Percentiles rank a stretch among this genome's conserved stretches.
Evolutionary conservation across 2,888 invertebrate genomes (phyloP).

Genomic region (Pachydiplax longipennis): DNA sequence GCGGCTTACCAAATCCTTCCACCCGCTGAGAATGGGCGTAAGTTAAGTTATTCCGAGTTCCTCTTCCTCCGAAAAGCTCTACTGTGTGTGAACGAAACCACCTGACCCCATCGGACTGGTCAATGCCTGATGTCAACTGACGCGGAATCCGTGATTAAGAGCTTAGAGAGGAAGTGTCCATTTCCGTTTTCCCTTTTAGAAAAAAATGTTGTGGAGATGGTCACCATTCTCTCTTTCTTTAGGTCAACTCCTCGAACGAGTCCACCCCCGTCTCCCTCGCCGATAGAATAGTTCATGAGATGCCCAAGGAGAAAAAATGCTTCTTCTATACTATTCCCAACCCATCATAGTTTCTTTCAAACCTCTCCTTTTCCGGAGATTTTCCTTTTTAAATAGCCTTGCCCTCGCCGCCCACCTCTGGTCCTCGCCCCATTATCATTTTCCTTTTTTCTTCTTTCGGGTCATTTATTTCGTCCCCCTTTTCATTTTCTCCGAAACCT

Average conservation of each 20-base stretch:
- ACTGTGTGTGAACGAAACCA: not conserved
- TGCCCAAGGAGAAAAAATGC: not conserved
- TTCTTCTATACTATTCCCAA: not conserved
- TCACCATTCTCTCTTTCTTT: not conserved
- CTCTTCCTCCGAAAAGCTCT: not conserved
- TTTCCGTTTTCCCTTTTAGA: constrained; percentile 25
- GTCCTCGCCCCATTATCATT: not conserved
- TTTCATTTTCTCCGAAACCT: not conserved
- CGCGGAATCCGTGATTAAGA: constrained; percentile 37
- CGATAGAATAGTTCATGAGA: not conserved
- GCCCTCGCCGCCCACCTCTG: not conserved
- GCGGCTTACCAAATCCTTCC: constrained; percentile 26
- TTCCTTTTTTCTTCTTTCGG: not conserved
- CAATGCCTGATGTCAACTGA: constrained; percentile 43
- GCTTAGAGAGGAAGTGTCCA: constrained; percentile 43
- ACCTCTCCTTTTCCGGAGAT: not conserved
- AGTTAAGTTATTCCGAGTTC: constrained; percentile 24
- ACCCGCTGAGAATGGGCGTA: constrained; percentile 5
- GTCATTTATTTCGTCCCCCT: not conserved
- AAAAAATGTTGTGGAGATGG: not conserved
- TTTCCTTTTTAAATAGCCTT: not conserved
- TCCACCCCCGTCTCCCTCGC: not conserved
- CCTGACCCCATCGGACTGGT: constrained; percentile 15
- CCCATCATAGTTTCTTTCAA: not conserved
- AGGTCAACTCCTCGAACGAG: not conserved